Evolutionary conservation across 2,888 invertebrate species (phyloP).

Genomic region (Spialia ferax): DNA sequence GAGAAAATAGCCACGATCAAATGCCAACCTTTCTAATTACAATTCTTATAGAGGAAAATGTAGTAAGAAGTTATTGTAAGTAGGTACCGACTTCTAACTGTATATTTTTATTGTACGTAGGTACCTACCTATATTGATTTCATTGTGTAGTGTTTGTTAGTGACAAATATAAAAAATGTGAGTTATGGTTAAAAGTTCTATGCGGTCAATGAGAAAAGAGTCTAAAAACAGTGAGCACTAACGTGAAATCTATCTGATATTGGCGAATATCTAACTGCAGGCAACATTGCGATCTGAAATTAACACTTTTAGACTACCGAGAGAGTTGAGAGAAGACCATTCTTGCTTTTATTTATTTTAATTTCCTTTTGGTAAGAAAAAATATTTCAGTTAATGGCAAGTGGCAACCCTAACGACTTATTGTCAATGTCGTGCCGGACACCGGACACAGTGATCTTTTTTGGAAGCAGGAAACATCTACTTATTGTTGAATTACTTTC

Average conservation of each 20-base stretch:
- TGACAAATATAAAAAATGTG: not conserved
- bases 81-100: not conserved
- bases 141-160: not conserved
- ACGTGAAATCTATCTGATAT: no score
- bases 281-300: no score
- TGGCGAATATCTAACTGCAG: no score
- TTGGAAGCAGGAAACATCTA: slow-evolving; percentile 58
- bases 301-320: no score
- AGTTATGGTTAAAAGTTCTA: not conserved
- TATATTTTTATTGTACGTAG: not conserved
- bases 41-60: slow-evolving; percentile 10
- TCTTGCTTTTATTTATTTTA: not conserved
- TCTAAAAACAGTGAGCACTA: no score
- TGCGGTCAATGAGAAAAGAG: no score
- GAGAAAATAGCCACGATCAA: slow-evolving; percentile 17
- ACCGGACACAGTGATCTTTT: slow-evolving; percentile 58
- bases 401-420: slow-evolving; percentile 15
- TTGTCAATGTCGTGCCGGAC: slow-evolving; percentile 53
- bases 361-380: not conserved
- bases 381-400: not conserved
- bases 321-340: no score
- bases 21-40: slow-evolving; percentile 11
- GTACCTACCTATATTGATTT: not conserved
- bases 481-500: slow-evolving; percentile 34
- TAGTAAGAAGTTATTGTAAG: not conserved